phyloP scores from a whole-genome alignment of 2,888 invertebrate genomes.

The Cheilosia impressa region DNA sequence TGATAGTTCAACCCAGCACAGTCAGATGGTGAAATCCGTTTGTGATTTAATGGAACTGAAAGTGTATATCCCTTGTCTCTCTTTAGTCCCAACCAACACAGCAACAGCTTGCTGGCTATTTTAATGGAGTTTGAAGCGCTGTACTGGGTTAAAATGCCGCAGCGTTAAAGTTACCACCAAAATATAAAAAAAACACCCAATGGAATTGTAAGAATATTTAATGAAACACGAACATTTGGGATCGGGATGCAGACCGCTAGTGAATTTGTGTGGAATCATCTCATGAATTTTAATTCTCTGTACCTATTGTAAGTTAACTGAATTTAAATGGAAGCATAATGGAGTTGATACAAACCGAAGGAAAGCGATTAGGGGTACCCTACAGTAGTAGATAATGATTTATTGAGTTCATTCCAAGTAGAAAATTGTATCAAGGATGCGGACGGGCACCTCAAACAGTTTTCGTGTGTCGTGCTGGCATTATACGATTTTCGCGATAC shows the following conservation, averaged over 20 bases:
- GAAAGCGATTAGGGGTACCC: too few species aligned
- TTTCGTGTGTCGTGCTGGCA: too few species aligned
- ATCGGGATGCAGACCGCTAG: neutral
- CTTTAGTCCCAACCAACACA: neutral
- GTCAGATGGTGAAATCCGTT: conserved; percentile 35
- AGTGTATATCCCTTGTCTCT: conserved; percentile 20
- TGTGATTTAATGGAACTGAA: conserved; percentile 48
- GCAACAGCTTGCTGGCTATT: conserved; percentile 29
- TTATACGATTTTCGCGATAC: too few species aligned
- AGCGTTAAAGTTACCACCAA: neutral
- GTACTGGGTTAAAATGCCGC: neutral
- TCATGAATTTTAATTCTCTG: conserved; percentile 32
- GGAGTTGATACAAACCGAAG: too few species aligned
- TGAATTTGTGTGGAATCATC: conserved; percentile 2
- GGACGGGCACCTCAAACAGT: too few species aligned
- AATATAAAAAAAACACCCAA: neutral
- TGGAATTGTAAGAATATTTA: neutral
- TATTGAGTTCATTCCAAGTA: too few species aligned
- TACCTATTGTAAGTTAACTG: neutral
- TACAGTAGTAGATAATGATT: too few species aligned
- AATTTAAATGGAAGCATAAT: conserved; percentile 22
- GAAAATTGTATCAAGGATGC: too few species aligned
- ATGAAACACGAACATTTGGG: conserved; percentile 5
- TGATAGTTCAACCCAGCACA: neutral
- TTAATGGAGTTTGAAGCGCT: conserved; percentile 33